These are phyloP conservation scores for Tenthredo notha DNA, from an alignment of 2,888 invertebrate species.

Conservation along the genomic window DNA sequence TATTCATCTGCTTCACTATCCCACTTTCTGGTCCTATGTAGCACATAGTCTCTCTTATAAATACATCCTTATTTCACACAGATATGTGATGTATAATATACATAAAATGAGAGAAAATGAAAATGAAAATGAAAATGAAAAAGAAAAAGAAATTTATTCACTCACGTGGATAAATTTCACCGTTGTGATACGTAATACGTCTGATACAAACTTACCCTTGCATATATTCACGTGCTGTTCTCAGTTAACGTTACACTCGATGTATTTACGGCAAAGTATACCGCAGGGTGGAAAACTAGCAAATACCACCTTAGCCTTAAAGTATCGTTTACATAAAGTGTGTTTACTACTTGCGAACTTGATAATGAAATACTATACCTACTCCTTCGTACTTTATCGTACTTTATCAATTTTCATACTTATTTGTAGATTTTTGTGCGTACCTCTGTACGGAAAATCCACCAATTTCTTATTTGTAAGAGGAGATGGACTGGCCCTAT, in stretches of 20 bases:
- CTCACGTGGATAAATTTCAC: neutral
- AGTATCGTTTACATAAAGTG: conserved; percentile 43
- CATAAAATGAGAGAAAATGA: neutral
- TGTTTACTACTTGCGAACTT: conserved; percentile 32
- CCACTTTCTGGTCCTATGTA: neutral
- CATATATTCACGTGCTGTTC: conserved; percentile 5
- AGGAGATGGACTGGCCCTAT: neutral
- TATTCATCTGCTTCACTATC: neutral
- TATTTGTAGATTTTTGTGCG: neutral
- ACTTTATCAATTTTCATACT: neutral
- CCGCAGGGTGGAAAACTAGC: conserved; percentile 11
- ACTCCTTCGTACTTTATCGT: neutral
- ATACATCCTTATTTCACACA: neutral
- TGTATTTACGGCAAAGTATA: conserved; percentile 11
- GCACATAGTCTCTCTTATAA: neutral
- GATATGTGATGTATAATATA: neutral
- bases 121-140: neutral
- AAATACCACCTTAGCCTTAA: neutral
- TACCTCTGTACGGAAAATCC: neutral
- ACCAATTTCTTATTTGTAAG: neutral
- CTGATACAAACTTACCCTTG: neutral
- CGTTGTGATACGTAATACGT: neutral
- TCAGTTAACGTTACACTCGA: neutral
- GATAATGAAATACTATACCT: conserved; percentile 4
- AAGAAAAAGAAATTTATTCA: neutral